Percentiles rank a stretch among this genome's conserved stretches.
phyloP scores from a whole-genome alignment of 2,113 vertebrate genomes.

The Xenus cinereus region DNA sequence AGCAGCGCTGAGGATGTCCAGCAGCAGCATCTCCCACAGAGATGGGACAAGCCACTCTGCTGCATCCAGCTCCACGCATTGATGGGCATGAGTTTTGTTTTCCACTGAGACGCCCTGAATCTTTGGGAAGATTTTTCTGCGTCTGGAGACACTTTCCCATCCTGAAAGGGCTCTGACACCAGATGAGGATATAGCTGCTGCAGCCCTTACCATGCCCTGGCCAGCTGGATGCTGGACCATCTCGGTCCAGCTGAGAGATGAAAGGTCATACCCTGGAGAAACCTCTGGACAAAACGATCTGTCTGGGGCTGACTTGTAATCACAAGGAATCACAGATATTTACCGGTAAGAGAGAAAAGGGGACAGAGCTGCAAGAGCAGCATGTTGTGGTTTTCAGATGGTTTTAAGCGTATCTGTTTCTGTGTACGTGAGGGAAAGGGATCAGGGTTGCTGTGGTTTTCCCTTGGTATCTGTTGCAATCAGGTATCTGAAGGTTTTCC shows the following conservation, averaged over 20 bases:
- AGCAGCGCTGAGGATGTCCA: background rate
- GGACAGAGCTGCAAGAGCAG: background rate
- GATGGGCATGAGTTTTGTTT: rapidly evolving
- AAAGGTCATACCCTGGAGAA: background rate
- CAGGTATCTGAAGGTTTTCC: background rate
- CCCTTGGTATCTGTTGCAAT: background rate
- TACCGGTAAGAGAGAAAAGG: background rate
- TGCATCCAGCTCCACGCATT: rapidly evolving
- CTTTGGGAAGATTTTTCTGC: background rate
- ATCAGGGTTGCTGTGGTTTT: background rate
- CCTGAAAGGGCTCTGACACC: background rate
- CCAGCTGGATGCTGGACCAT: background rate
- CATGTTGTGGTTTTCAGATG: background rate
- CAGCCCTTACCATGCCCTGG: background rate
- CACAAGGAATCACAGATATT: background rate
- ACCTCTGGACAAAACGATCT: background rate
- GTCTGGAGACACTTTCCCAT: background rate
- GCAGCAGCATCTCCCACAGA: background rate
- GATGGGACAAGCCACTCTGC: no score
- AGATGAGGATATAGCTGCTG: background rate
- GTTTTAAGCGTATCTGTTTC: background rate
- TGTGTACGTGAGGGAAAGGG: background rate
- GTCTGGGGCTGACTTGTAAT: background rate
- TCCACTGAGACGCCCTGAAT: background rate
- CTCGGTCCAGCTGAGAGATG: background rate